Evolutionary conservation across 1,140 invertebrate genomes (phyloP).

Genomic region (Linepithema humile): DNA sequence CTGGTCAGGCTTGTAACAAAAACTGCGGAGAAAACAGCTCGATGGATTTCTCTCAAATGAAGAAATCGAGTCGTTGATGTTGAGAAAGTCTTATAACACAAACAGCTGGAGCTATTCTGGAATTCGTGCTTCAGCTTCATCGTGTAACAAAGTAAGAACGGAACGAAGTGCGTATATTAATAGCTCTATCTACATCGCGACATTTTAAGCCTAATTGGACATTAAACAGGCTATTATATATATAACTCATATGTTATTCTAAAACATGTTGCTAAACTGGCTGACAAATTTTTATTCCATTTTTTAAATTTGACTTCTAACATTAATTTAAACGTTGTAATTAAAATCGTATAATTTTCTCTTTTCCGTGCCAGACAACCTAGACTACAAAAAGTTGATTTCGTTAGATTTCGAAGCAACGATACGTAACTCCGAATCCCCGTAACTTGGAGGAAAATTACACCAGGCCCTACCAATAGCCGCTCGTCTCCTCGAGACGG

Average conservation of each 20-base stretch:
- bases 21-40: not conserved
- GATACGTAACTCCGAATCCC: conserved; percentile 1
- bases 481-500: conserved; percentile 32
- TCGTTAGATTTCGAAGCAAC: not conserved
- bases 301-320: not conserved
- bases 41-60: conserved; percentile 1
- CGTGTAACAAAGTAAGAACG: not conserved
- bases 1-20: not conserved
- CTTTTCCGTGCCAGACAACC: not conserved
- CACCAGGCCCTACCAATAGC: not conserved
- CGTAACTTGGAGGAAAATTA: conserved; percentile 19
- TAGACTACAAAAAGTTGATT: conserved; percentile 1
- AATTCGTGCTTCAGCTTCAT: not conserved
- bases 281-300: not conserved
- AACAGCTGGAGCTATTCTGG: not conserved
- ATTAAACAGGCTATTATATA: not conserved
- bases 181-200: not conserved
- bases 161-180: not conserved
- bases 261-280: not conserved
- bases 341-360: not conserved
- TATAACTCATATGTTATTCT: not conserved
- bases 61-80: not conserved
- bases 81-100: not conserved
- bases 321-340: not conserved
- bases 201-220: not conserved